phyloP scores from a whole-genome alignment of 2,113 vertebrate species.

The human region GRCh38 chr18:54974501-54975000 shows the following conservation, averaged over 20 bases:
- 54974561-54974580: not conserved
- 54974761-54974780: not conserved
- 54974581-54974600: not conserved
- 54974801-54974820: not conserved
- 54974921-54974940: not conserved
- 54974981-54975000: not conserved
- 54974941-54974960: not conserved
- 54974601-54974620: not conserved
- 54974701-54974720: not conserved
- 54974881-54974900: not conserved
- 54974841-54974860: not conserved
- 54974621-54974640: not conserved
- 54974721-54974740: not conserved
- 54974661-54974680: not conserved
- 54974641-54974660: constrained; percentile 21
- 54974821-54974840: not conserved
- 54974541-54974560: not conserved
- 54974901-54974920: not conserved
- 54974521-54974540: not conserved
- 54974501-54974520: constrained; percentile 15
- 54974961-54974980: accelerated
- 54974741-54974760: not conserved
- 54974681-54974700: not conserved
- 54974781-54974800: not conserved
- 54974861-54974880: not conserved